Base-by-base conservation (phyloP, 35 echinoderm and acorn worm genomes). In the Apostichopus parvimensis region DNA sequence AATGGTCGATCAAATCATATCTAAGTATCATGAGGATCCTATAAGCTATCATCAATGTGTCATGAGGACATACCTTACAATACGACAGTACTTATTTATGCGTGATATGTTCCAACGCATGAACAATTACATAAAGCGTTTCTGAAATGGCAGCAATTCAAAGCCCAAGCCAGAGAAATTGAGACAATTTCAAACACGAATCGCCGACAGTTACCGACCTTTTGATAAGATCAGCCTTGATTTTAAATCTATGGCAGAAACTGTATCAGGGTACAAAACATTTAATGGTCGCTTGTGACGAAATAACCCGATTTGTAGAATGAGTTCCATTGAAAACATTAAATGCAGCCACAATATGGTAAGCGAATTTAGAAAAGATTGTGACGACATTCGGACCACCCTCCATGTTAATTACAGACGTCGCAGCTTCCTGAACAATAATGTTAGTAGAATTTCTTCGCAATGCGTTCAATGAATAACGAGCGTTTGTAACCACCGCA, bases 31-130 rank as follows among this genome's bases (percentile, higher is more conserved):
- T 56, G 92, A 93, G 26, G 87, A 55, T 61, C 60, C 88, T 20
- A 82, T 93, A 7, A 88, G 92, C 73, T 88, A 93, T 26, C 92
- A 93, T 53, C 92, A 93, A 88, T 82, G 92, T 11, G 83, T 86
- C 22, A 87, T 88, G 70, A 86, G 84, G 20, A 93, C 92, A 13
- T 91, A 90, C 57, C 6, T 87, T 10, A 90, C 62, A 8, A 90
- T 90, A 4, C 12, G 88, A 6, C 56, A 25, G 5, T 18, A 60
- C 13, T 87, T 87, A 23, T 91, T 56, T 73, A 78, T 91, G 71
- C 73, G 70, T 13, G 13, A 78, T 18, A 91, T 91, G 89, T 91
- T 91, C 78, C 24, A 91, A 12, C 10, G 14, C 8, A 91, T 91
- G 1, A 56, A 6, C 52, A 79, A 79, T 5, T 91, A 91, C 10